Evolutionary conservation across 2,797 vertebrate genomes (phyloP).

Genomic region (Cossypha heuglini): DNA sequence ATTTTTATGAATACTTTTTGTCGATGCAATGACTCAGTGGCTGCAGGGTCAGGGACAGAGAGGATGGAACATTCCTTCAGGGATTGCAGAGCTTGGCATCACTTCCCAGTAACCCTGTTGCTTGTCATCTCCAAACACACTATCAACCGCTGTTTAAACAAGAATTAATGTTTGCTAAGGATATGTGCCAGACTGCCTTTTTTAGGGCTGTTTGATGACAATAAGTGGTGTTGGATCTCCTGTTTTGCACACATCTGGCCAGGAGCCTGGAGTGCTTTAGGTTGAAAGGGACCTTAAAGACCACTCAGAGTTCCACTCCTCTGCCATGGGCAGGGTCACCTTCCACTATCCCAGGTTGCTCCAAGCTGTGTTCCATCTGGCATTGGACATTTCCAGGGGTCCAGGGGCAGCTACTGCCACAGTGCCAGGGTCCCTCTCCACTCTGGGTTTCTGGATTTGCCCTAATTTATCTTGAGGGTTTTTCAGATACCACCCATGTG

Average conservation of each 20-base stretch:
- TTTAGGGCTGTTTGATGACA: not conserved
- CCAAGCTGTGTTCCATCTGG: rapidly evolving
- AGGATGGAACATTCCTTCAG: not conserved
- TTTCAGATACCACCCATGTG: not conserved
- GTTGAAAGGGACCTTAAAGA: not conserved
- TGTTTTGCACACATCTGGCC: not conserved
- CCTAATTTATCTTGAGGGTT: not conserved
- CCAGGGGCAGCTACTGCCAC: not conserved
- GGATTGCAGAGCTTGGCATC: not conserved
- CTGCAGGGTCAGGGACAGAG: not conserved
- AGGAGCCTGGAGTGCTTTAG: not conserved
- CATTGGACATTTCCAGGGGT: not conserved
- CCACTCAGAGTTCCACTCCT: not conserved
- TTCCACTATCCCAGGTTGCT: not conserved
- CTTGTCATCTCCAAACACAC: not conserved
- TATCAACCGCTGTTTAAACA: not conserved
- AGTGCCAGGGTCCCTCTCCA: not conserved
- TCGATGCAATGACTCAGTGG: not conserved
- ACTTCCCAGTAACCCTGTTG: not conserved
- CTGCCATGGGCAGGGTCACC: not conserved
- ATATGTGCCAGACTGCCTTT: not conserved
- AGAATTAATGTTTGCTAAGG: not conserved
- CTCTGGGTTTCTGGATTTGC: not conserved
- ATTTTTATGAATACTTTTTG: not conserved
- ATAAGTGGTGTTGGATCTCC: not conserved